Percentiles rank a stretch among this genome's conserved stretches.
These are phyloP conservation scores for Protobothrops flavoviridis DNA, from an alignment of 2,113 vertebrate genomes.

Conservation along the genomic window DNA sequence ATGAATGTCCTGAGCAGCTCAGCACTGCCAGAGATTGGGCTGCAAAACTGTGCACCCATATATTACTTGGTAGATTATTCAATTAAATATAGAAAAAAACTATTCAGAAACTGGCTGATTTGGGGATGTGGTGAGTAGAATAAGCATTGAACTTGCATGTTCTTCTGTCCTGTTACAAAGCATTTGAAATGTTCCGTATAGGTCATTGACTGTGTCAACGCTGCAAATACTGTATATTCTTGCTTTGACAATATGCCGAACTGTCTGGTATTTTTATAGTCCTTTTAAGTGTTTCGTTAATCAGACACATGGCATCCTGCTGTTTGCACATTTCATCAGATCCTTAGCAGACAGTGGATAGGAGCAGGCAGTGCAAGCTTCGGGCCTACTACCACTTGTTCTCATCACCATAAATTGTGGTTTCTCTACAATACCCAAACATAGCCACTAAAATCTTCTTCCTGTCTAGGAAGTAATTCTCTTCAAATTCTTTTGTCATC, in stretches of 20 bases:
- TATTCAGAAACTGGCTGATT: not conserved
- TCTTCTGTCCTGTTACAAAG: not conserved
- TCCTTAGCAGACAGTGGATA: not conserved
- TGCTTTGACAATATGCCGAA: too few relatives aligned
- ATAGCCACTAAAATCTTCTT: not conserved
- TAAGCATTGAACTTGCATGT: not conserved
- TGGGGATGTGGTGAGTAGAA: not conserved
- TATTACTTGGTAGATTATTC: not conserved
- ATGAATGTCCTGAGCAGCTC: conserved; percentile 13
- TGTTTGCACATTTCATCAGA: not conserved
- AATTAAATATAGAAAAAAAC: not conserved
- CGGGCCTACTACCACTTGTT: not conserved
- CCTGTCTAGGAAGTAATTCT: not conserved
- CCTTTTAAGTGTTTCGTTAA: too few relatives aligned
- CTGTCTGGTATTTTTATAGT: too few relatives aligned
- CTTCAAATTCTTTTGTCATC: conserved; percentile 11
- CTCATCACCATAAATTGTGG: not conserved
- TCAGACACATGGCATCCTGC: too few relatives aligned
- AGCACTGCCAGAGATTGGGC: conserved; percentile 3
- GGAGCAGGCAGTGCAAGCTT: not conserved
- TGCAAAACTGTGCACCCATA: not conserved
- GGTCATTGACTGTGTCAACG: not conserved
- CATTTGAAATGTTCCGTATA: not conserved
- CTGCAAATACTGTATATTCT: too few relatives aligned
- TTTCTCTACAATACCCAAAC: not conserved